phyloP scores from a whole-genome alignment of 2,797 vertebrate species.

The Melanotaenia pygmaea region DNA sequence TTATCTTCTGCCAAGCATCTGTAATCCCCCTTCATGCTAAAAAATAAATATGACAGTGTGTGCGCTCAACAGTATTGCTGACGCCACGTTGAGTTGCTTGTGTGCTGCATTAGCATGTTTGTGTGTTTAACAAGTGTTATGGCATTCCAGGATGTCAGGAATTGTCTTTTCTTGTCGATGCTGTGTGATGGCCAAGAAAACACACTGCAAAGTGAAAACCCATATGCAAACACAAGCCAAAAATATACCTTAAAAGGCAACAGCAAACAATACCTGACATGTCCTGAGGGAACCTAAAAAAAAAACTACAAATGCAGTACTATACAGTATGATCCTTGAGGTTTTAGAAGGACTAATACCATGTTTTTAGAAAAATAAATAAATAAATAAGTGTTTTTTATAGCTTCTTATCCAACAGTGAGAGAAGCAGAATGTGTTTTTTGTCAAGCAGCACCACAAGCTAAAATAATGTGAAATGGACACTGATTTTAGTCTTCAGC shows the following conservation, averaged over 20 bases:
- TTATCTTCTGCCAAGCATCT: conserved; percentile 28
- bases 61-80: conserved; percentile 6
- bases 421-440: conserved; percentile 1
- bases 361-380: conserved; percentile 3
- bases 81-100: conserved; percentile 28
- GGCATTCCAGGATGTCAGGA: conserved; percentile 74
- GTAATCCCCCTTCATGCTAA: conserved; percentile 26
- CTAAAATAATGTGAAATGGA: conserved; percentile 32
- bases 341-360: conserved; percentile 5
- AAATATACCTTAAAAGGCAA: conserved; percentile 72
- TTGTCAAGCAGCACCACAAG: conserved; percentile 15
- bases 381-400: not conserved
- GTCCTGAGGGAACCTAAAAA: conserved; percentile 54
- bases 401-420: not conserved
- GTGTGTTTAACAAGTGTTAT: conserved; percentile 62
- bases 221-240: conserved; percentile 64
- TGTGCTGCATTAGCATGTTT: conserved; percentile 52
- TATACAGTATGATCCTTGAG: not conserved
- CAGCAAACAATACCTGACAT: conserved; percentile 71
- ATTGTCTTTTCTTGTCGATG: conserved; percentile 64
- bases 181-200: conserved; percentile 58
- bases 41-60: conserved; percentile 38
- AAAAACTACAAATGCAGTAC: conserved; percentile 44
- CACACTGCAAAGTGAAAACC: conserved; percentile 58
- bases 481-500: conserved; percentile 49